phyloP scores from a whole-genome alignment of 1,140 invertebrate genomes.

The Rhagoletis zephyria region DNA sequence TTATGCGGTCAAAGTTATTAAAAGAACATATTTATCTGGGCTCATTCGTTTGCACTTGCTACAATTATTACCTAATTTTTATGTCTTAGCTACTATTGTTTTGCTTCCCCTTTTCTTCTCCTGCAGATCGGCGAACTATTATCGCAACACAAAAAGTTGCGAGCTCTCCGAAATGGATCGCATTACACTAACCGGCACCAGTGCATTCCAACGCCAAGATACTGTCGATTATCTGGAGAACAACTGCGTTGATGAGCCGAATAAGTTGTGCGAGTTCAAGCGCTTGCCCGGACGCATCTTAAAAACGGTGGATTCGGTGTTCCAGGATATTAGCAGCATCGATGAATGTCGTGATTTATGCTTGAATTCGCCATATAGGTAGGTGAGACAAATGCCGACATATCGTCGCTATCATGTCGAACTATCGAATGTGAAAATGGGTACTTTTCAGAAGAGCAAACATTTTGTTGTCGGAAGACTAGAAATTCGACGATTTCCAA shows the following conservation, averaged over 20 bases:
- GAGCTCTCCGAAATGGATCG: conserved; percentile 91
- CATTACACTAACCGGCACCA: conserved; percentile 84
- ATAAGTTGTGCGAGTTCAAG: conserved; percentile 93
- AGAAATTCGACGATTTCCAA: no score
- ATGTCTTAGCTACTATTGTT: background rate
- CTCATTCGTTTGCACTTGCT: no score
- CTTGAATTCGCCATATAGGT: conserved; percentile 85
- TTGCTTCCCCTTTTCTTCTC: background rate
- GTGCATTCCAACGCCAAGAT: conserved; percentile 80
- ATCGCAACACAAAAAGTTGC: conserved; percentile 87
- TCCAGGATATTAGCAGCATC: conserved; percentile 88
- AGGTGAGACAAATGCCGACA: conserved; percentile 35
- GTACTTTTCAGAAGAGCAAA: no score
- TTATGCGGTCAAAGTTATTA: no score
- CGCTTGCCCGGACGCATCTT: conserved; percentile 88
- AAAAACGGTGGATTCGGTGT: conserved; percentile 94
- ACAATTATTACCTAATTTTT: no score
- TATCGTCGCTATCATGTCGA: background rate
- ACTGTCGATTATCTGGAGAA: conserved; percentile 90
- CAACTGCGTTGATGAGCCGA: conserved; percentile 90
- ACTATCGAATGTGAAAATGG: no score
- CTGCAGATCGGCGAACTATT: conserved; percentile 90
- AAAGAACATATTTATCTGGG: no score
- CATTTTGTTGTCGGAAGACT: no score
- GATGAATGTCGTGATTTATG: conserved; percentile 91